A percentile compares a stretch with the other conserved stretches of the same genome.
phyloP scores from a whole-genome alignment of 2,113 vertebrate genomes.

The Sylvia atricapilla region DNA sequence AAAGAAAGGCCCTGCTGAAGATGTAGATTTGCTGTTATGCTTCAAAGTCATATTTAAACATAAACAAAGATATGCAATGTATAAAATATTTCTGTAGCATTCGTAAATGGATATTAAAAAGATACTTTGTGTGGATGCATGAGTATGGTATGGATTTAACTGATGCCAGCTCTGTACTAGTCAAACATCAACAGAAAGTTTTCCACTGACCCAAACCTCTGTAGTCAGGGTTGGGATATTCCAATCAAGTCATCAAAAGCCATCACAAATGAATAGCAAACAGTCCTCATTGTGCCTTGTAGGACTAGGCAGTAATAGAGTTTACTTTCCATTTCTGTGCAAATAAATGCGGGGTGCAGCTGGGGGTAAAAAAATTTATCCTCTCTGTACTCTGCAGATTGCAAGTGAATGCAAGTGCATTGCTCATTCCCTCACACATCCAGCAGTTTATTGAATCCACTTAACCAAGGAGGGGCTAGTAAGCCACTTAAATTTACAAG shows the following conservation, averaged over 20 bases:
- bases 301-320: background rate
- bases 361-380: background rate
- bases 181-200: background rate
- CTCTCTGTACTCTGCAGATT: background rate
- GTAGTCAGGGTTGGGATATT: background rate
- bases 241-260: background rate
- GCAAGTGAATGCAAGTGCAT: background rate
- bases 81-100: background rate
- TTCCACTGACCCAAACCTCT: background rate
- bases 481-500: background rate
- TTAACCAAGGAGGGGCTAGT: background rate
- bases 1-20: background rate
- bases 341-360: background rate
- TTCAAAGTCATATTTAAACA: background rate
- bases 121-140: accelerated
- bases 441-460: background rate
- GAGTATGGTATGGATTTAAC: background rate
- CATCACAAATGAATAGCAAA: background rate
- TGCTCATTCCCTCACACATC: background rate
- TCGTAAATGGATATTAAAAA: background rate
- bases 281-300: background rate
- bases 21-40: background rate
- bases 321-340: background rate
- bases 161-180: background rate
- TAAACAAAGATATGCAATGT: background rate